Evolutionary conservation across 1,140 invertebrate species (phyloP), one percentile per base, ranked within the genome.

Genomic region (Brevipalpus yothersi): DNA sequence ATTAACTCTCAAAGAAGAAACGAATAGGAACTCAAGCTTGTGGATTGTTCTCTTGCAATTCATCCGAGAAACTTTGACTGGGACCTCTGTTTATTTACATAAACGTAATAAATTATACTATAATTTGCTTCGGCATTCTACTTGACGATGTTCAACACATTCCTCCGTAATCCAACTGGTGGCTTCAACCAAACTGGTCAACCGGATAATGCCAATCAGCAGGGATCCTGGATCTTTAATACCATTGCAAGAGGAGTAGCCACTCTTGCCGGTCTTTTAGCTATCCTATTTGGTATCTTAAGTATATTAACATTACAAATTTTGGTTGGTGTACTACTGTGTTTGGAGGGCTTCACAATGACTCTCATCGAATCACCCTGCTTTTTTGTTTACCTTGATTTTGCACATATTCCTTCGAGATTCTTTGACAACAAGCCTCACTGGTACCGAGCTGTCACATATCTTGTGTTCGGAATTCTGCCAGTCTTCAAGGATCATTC

Each of bases 351-450:
- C 31, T 12, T 55, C 8, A 11, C n/a, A 31, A 21, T 55, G 15
- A 55, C 53, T 3, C 21, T 55, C 7, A 60, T 63, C 41, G 62
- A 63, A 59, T 61, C 58, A 47, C 62, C 62, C 21, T 60, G 53
- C n/a, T 61, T 63, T 54, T 62, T 57, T 21, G 51, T 58, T 21
- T 60, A 57, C 21, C 41, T 63, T 13, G 59, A 61, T 43, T 63
- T 63, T 58, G 62, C 62, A 31, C 45, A 21, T 19, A 17, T 49
- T 15, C 42, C 61, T 21, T 53, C 56, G 40, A 41, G 39, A 12
- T 60, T 63, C 41, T 23, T 61, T 39, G 62, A 63, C 49, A 53
- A 57, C 40, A 63, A 63, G 42, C 59, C 62, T 19, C 41, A 57
- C n/a, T 63, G 62, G 62, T 54, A 56, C 9, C 61, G 61, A 59